Evolutionary conservation across 2,797 vertebrate species (phyloP), one percentile per base, ranked within the genome.

Genomic region (Anabas testudineus): DNA sequence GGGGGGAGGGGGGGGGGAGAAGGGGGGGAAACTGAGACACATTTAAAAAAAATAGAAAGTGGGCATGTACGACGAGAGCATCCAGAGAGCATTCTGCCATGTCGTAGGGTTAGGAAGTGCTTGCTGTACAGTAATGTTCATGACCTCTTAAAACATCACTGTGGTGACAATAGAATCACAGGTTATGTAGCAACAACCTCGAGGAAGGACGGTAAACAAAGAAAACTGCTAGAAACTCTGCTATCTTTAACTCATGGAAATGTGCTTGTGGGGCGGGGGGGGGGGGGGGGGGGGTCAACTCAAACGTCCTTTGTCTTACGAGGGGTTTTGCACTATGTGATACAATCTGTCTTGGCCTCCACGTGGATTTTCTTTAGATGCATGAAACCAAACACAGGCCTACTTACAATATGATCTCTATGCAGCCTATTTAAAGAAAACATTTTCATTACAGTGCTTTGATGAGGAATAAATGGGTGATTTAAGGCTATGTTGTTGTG

Each of bases 301-400:
- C 37, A 63, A 52, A 83, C 74, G 76, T 87, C 91, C 65, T 84
- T 47, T 41, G 79, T 90, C 54, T 87, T 87, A 84, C 93, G 91
- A 93, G 94, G 94, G 94, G 94, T 95, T 91, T 96, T 98, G 96
- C 96, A 97, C 96, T 97, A 96, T 96, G 93, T 94, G 91, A 88
- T 90, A 86, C 78, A 88, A 83, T 91, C 84, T 91, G 91, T 94
- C 92, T 83, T 86, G 91, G 94, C 91, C 87, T 92, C 94, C 43
- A 93, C 88, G 85, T 94, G 92, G 91, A 86, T 93, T 91, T 91
- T 91, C 58, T 72, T 71, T 54, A 45, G 83, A 92, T 95, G 95
- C 95, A 95, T 95, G 94, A 95, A 92, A 55, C 72, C 61, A 75
- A 89, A 82, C 54, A 37, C 67, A 76, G 93, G 90, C 90, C 68